Conservation (phyloP, 2,113 vertebrate species). For the Manacus vitellinus region DNA sequence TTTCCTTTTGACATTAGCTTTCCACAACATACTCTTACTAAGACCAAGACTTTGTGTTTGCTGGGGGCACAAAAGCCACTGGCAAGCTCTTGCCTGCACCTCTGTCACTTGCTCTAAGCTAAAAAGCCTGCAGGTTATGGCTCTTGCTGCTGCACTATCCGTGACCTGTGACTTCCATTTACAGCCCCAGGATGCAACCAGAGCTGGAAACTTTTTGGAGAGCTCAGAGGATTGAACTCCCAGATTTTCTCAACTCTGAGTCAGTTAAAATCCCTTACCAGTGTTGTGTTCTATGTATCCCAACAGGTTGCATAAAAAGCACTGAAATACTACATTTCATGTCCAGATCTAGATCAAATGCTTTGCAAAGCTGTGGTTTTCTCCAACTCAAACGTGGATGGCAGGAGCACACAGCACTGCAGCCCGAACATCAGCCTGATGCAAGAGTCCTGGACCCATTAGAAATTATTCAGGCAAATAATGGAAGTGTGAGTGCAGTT, state of each 20-base stretch:
- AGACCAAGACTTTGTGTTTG: not conserved
- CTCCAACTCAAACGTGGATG: not conserved
- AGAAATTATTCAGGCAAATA: not conserved
- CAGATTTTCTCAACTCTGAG: not conserved
- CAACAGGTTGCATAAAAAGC: not conserved
- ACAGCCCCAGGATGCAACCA: not conserved
- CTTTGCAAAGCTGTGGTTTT: not conserved
- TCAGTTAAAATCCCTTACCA: not conserved
- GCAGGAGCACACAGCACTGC: not conserved
- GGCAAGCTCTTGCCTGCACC: not conserved
- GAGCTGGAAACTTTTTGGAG: not conserved
- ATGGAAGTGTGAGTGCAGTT: not conserved
- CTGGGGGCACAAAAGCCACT: not conserved
- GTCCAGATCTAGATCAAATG: not conserved
- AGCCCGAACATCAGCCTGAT: not conserved
- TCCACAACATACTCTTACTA: not conserved
- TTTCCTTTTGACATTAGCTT: not conserved
- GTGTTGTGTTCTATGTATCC: not conserved
- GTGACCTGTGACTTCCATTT: not conserved
- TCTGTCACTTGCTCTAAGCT: not conserved
- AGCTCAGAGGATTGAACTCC: not conserved
- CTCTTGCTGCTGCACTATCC: not conserved
- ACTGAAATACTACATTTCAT: not conserved
- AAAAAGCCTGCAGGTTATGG: not conserved
- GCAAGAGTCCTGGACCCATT: not conserved